A percentile compares a stretch with the other conserved stretches of the same genome.
Evolutionary conservation across 2,113 vertebrate genomes (phyloP).

Genomic region (Charina bottae): DNA sequence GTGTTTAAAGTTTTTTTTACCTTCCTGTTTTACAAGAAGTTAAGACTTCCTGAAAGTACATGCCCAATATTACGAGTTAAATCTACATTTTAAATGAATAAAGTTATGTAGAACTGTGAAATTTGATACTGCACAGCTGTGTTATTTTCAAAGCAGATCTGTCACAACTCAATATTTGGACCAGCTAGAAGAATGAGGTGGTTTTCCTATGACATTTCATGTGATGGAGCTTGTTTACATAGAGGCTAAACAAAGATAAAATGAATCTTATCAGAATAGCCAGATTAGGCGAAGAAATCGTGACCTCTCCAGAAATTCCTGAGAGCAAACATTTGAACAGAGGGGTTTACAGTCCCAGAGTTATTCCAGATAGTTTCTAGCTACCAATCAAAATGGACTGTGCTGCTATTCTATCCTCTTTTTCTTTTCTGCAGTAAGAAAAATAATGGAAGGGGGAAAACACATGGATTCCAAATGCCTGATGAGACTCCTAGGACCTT

Average conservation of each 20-base stretch:
- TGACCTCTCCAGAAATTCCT: too few relatives aligned
- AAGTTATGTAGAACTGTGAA: slow-evolving; percentile 13
- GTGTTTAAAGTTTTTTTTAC: background rate
- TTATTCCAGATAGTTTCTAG: background rate
- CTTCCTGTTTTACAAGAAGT: background rate
- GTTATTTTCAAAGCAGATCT: slow-evolving; percentile 52
- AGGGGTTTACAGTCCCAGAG: too few relatives aligned
- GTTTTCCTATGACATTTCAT: slow-evolving; percentile 13
- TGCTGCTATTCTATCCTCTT: background rate
- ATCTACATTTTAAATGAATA: slow-evolving; percentile 42
- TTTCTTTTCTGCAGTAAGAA: background rate
- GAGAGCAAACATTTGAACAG: background rate
- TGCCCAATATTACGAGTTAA: slow-evolving; percentile 11
- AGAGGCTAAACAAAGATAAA: slow-evolving; percentile 33
- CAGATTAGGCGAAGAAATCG: background rate
- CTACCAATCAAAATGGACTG: background rate
- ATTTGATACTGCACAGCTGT: slow-evolving; percentile 51
- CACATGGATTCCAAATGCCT: background rate
- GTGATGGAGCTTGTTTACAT: slow-evolving; percentile 44
- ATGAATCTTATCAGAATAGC: slow-evolving; percentile 2
- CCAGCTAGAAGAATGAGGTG: background rate
- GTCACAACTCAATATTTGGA: background rate
- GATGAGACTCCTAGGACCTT: background rate
- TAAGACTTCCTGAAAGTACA: slow-evolving; percentile 34
- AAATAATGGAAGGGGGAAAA: background rate